Base-by-base conservation (phyloP, 1,140 invertebrate genomes). In the Vanessa atalanta region DNA sequence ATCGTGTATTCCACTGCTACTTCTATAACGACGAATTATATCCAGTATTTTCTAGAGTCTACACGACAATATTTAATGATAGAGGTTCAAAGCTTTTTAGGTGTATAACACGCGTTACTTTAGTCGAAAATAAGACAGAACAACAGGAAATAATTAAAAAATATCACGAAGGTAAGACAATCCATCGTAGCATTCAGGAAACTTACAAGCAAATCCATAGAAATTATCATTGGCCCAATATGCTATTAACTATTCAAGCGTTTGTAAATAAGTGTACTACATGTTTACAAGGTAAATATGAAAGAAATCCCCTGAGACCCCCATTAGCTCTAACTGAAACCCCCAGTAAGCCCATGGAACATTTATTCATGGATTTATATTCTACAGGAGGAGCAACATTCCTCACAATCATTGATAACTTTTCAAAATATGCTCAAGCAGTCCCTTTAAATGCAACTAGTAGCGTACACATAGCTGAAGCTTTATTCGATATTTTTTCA, bases 171-270 rank as follows among this genome's bases (percentile, higher is more conserved):
- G 83, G 82, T 13, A 86, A 82, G 65, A 79, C 76, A n/a, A 64
- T 79, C 31, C 88, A 90, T 71, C 73, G 86, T 53, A 86, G 84
- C 48, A 87, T 85, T 50, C 76, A 85, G 3, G 88, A 91, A 85
- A 90, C 82, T 0, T 77, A 76, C 79, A 82, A 63, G n/a, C 60
- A 63, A 63, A 31, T 63, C 37, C 60, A 43, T 74, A 76, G 79
- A 76, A 81, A 85, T 55, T 89, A 84, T 74, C 84, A 84, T 76
- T 91, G 87, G 83, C 86, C 87, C 26, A 31, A 31, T 31, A 31
- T 31, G 26, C 23, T 86, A 68, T n/a, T 79, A 15, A 15, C 60
- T 31, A 43, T 63, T 63, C 60, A 63, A 63, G 31, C 26, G 14
- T 63, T 37, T 63, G n/a, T 63, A 37, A 63, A 63, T 43, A 14